A percentile compares a stretch with the other conserved stretches of the same genome.
Conservation (phyloP, 2,113 vertebrate species). For the Chloropsis hardwickii region DNA sequence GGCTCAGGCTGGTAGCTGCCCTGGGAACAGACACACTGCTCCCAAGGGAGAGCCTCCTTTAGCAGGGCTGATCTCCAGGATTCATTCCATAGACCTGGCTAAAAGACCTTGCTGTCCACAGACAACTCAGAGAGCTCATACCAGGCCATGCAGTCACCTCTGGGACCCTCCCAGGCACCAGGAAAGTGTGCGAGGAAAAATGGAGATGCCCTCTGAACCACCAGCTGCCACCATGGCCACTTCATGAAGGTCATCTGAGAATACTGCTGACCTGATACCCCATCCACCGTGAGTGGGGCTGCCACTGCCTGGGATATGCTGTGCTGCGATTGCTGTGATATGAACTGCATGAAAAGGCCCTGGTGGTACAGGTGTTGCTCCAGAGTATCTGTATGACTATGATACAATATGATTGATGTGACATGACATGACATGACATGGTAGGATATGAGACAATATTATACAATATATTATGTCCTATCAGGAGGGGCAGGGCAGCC, state of each 20-base stretch:
- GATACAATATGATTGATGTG: neutral
- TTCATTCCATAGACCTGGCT: fast-evolving
- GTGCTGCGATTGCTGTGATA: no score
- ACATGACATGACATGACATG: neutral
- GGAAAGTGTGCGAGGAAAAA: neutral
- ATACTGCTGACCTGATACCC: no score
- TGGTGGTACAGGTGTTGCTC: neutral
- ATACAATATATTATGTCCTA: no score
- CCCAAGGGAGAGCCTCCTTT: neutral
- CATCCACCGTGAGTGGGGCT: fast-evolving
- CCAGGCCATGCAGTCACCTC: no score
- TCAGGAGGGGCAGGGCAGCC: neutral
- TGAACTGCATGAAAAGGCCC: neutral
- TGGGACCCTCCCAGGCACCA: fast-evolving
- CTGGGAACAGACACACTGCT: neutral
- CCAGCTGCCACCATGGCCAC: fast-evolving
- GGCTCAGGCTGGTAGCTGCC: neutral
- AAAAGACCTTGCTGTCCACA: no score
- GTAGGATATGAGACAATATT: neutral
- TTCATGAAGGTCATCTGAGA: neutral
- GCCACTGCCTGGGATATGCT: no score
- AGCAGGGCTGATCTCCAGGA: no score
- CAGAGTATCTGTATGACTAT: no score
- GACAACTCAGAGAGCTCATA: fast-evolving
- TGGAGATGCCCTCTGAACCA: fast-evolving